These are phyloP conservation scores for Metridium senile DNA, from an alignment of 92 coral and sea anemone species.

Conservation along the genomic window DNA sequence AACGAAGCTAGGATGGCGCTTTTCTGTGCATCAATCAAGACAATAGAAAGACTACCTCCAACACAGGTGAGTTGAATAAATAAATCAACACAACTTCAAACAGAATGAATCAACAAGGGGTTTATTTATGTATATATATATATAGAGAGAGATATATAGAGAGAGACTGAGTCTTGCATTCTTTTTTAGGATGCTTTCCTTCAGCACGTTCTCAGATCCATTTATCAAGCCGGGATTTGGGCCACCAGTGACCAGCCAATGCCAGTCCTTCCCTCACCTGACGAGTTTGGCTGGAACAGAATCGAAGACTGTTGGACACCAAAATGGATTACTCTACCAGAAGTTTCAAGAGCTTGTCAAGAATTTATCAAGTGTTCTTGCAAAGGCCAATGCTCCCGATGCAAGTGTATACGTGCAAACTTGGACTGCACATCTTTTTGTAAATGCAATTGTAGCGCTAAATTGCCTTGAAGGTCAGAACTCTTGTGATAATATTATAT, in stretches of 20 bases:
- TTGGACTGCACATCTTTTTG: slow-evolving; percentile 60
- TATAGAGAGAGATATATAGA: no score
- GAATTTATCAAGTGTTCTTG: slow-evolving; percentile 60
- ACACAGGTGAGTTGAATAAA: slow-evolving; percentile 16
- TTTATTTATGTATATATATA: no score
- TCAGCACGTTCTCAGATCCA: slow-evolving; percentile 36
- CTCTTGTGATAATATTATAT: no score
- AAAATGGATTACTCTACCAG: slow-evolving; percentile 65
- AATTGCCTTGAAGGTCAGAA: no score
- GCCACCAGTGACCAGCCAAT: slow-evolving; percentile 41
- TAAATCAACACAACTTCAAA: no score
- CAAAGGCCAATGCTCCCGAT: slow-evolving; percentile 41
- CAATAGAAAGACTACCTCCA: slow-evolving; percentile 15
- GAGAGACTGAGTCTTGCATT: not conserved
- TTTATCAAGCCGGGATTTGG: slow-evolving; percentile 70
- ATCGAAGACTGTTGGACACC: slow-evolving; percentile 35
- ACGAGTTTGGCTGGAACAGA: slow-evolving; percentile 48
- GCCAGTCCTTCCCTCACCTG: slow-evolving; percentile 56
- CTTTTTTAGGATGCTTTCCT: slow-evolving; percentile 52
- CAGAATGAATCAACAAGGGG: no score
- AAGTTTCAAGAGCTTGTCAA: slow-evolving; percentile 63
- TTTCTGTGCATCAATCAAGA: slow-evolving; percentile 6
- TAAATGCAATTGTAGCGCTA: slow-evolving; percentile 40
- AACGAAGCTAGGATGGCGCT: slow-evolving; percentile 18
- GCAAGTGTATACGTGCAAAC: slow-evolving; percentile 54